A percentile compares a stretch with the other conserved stretches of the same genome.
phyloP scores from a whole-genome alignment of 1,140 invertebrate species.

The Drosophila nigrodunni region DNA sequence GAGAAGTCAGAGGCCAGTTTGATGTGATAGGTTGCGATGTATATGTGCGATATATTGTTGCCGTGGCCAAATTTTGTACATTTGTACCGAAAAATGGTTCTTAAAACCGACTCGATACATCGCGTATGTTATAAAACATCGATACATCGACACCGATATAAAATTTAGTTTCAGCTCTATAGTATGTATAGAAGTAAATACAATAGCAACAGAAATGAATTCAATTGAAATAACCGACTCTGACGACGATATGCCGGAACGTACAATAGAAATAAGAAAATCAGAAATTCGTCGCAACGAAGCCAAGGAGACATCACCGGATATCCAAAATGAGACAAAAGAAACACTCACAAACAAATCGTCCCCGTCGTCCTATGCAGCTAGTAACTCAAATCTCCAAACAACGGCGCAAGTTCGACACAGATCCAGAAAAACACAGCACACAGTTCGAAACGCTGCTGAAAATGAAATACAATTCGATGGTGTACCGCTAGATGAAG shows the following conservation, averaged over 20 bases:
- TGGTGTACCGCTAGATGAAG: conserved; percentile 36
- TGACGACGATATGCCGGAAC: conserved; percentile 52
- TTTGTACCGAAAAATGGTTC: no score
- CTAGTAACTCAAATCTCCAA: conserved; percentile 3
- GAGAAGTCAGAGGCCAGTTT: no score
- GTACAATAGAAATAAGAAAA: conserved; percentile 3
- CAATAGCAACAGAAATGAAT: conserved; percentile 29
- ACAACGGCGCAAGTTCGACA: conserved; percentile 30
- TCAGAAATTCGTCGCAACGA: conserved; percentile 5
- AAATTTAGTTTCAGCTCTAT: no score
- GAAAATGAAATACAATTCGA: conserved; percentile 66
- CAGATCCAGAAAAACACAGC: conserved; percentile 59
- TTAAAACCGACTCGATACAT: no score
- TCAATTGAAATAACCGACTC: conserved; percentile 68
- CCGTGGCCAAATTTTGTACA: no score
- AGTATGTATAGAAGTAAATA: conserved; percentile 9
- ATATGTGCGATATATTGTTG: no score
- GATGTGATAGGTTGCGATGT: no score
- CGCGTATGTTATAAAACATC: no score
- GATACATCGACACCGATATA: no score
- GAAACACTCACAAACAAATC: background rate
- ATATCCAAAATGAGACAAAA: conserved; percentile 20
- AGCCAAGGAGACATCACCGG: conserved; percentile 5
- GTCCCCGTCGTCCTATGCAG: conserved; percentile 11
- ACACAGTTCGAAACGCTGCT: conserved; percentile 47